A percentile compares a stretch with the other conserved stretches of the same genome.
These are phyloP conservation scores for Eupithecia centaureata DNA, from an alignment of 2,888 invertebrate species.

Conservation along the genomic window DNA sequence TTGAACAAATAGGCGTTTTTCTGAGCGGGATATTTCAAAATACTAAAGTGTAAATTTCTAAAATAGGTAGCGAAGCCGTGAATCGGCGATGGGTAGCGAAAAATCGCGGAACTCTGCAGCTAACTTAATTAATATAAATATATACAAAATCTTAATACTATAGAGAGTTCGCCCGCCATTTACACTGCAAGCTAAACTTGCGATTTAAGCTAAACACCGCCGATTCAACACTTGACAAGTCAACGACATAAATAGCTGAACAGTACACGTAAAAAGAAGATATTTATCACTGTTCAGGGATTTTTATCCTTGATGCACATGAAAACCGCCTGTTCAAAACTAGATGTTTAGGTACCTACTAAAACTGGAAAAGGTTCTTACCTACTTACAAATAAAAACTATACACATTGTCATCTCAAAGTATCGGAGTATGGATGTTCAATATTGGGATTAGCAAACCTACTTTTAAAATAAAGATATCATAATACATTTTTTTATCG, in stretches of 20 bases:
- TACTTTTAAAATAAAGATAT: background rate
- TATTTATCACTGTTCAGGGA: background rate
- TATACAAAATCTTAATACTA: slow-evolving; percentile 40
- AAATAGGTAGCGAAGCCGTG: slow-evolving; percentile 22
- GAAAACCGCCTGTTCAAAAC: slow-evolving; percentile 3
- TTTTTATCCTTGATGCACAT: background rate
- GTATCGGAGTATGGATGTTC: background rate
- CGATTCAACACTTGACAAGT: background rate
- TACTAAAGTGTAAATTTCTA: slow-evolving; percentile 2
- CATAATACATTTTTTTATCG: too few relatives aligned
- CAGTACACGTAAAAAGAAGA: background rate
- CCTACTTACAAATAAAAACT: background rate
- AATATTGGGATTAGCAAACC: background rate
- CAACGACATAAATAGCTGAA: background rate
- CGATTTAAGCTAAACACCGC: background rate
- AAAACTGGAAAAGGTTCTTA: slow-evolving; percentile 6
- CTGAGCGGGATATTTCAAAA: background rate
- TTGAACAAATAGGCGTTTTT: background rate
- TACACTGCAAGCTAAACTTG: background rate
- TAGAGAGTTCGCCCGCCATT: slow-evolving; percentile 36
- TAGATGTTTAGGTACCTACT: slow-evolving; percentile 1
- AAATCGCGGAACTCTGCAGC: slow-evolving; percentile 27
- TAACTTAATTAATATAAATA: slow-evolving; percentile 21
- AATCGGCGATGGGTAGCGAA: slow-evolving; percentile 30
- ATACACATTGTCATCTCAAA: slow-evolving; percentile 1